These are phyloP conservation scores for Paracyprichromis sp. DNA, from an alignment of 2,113 vertebrate genomes.

Conservation along the genomic window DNA sequence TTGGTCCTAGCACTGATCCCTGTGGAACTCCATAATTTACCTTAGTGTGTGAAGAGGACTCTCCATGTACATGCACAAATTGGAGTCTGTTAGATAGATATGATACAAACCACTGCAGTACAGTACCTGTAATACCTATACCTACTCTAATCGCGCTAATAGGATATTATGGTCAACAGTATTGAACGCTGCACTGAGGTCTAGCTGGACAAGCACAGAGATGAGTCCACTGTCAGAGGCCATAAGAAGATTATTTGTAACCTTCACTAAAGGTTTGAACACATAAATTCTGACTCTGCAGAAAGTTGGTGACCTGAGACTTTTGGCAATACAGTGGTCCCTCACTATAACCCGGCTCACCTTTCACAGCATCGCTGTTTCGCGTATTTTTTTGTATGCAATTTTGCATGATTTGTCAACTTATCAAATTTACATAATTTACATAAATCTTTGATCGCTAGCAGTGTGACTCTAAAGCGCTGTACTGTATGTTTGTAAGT, in stretches of 20 bases:
- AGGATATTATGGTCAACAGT: not conserved
- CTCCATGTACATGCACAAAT: not conserved
- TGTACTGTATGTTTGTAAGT: not conserved
- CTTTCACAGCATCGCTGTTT: not conserved
- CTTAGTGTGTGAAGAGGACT: not conserved
- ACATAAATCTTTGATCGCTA: not conserved
- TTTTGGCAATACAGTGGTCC: not conserved
- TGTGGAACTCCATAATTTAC: not conserved
- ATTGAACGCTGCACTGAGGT: not conserved
- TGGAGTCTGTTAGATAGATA: not conserved
- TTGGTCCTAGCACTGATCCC: not conserved
- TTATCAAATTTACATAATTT: not conserved
- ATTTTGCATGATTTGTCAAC: not conserved
- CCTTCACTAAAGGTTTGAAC: not conserved
- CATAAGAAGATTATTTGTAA: not conserved
- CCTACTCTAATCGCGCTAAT: accelerated
- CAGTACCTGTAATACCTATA: not conserved
- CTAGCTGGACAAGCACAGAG: not conserved
- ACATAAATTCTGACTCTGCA: not conserved
- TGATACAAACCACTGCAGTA: not conserved
- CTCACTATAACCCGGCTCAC: not conserved
- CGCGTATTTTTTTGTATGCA: not conserved
- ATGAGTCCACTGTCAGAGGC: not conserved
- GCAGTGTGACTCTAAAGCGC: not conserved
- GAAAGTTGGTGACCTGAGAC: not conserved